Base-by-base conservation (phyloP, 2,888 invertebrate genomes). In the Torymus tubicola region DNA sequence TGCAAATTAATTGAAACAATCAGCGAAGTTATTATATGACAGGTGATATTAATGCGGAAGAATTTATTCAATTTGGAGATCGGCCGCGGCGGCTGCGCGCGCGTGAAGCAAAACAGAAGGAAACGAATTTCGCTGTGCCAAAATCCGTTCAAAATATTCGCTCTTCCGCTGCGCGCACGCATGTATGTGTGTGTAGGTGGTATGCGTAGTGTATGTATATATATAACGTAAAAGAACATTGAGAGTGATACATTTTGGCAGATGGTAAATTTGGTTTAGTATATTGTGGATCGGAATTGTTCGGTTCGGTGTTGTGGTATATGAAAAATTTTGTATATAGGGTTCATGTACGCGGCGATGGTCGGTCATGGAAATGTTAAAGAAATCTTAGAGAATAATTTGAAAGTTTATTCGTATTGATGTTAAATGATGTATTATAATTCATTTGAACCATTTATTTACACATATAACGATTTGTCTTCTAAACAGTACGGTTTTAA, bases 181-280 rank as follows among this genome's bases (percentile, higher is more conserved):
- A 64, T 18, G 1, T 42, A 8, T 42, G 42, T 42, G 8, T 42
- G 42, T 8, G 42, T 5, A 42, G 42, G 42, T 42, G 5, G 42
- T 8, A 8, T 42, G 42, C 42, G 8, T n/a, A n/a, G n/a, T n/a
- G n/a, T n/a, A n/a, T n/a, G 42, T 8, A 8, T 21, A 21, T 21
- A 8, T 8, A 8, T 80, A 75, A 82, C 78, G 80, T 71, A 82
- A 82, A 82, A 80, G 80, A 82, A 57, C 82, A 74, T 80, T 71
- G 70, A 67, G 13, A 78, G 57, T 71, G 68, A 82, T 71, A 68
- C 52, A 76, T 63, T 69, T n/a, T 79, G 81, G 55, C 78, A 58
- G 50, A 24, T 13, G 75, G 72, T 78, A 81, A 75, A 78, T 76
- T 74, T 70, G 24, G 55, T 18, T 24, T n/a, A n/a, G n/a, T 50